Conservation (phyloP, 2,113 vertebrate genomes). For the Butorides virescens region DNA sequence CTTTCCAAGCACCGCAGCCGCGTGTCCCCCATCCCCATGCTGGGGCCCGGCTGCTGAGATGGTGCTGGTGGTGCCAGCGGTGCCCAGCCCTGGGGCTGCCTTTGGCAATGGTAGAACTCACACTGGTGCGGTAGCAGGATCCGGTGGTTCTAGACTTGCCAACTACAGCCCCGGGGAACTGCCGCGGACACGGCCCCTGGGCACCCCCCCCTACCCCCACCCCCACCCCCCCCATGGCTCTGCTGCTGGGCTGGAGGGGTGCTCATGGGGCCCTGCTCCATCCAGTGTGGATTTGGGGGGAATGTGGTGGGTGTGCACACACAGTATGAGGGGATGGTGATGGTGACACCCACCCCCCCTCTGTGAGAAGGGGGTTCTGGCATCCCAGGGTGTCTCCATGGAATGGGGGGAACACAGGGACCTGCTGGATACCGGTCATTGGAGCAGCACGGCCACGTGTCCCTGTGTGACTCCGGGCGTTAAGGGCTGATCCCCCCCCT, state of each 20-base stretch:
- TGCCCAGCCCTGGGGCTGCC: constrained; percentile 74
- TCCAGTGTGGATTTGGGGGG: fast-evolving
- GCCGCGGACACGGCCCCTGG: neutral
- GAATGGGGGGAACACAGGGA: neutral
- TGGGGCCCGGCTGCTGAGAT: neutral
- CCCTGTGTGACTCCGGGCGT: fast-evolving
- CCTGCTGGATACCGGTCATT: neutral
- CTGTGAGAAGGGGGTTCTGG: fast-evolving
- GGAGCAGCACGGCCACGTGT: neutral
- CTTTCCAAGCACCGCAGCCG: fast-evolving
- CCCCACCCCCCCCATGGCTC: neutral
- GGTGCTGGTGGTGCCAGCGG: neutral
- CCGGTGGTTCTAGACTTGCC: constrained; percentile 99
- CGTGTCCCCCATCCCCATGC: neutral
- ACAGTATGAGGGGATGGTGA: fast-evolving
- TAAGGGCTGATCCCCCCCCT: neutral
- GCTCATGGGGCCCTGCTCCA: fast-evolving
- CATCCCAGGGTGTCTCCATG: neutral
- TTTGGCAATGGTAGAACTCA: constrained; percentile 99
- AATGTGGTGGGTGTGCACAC: fast-evolving
- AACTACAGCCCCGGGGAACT: constrained; percentile 87
- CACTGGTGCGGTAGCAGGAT: constrained; percentile 98
- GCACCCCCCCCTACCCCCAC: neutral
- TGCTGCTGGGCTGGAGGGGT: neutral
- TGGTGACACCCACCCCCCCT: neutral